Percentiles rank a stretch among this genome's conserved stretches.
Evolutionary conservation across 2,888 invertebrate species (phyloP).

Genomic region (Lymantria monacha): DNA sequence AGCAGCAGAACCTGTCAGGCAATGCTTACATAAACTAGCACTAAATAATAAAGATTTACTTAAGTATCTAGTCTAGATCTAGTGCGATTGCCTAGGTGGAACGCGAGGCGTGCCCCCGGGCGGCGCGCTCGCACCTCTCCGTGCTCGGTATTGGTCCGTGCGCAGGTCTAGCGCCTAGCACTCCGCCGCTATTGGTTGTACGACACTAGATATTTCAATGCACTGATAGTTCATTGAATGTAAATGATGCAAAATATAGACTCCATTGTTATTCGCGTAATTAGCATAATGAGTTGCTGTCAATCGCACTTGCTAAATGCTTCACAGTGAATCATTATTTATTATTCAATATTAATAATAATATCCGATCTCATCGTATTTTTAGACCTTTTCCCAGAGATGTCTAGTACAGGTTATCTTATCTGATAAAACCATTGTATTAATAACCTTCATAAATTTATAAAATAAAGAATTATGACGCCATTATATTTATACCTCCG

Average conservation of each 20-base stretch:
- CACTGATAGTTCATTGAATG: slow-evolving; percentile 27
- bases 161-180: slow-evolving; percentile 24
- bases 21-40: background rate
- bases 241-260: slow-evolving; percentile 31
- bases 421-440: too few relatives aligned
- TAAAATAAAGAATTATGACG: too few relatives aligned
- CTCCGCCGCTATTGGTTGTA: slow-evolving; percentile 18
- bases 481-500: too few relatives aligned
- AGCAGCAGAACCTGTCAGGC: background rate
- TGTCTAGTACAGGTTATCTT: too few relatives aligned
- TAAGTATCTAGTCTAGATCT: slow-evolving; percentile 20
- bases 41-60: background rate
- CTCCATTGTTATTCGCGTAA: slow-evolving; percentile 33
- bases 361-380: too few relatives aligned
- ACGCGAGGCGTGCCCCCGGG: slow-evolving; percentile 35
- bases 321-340: background rate
- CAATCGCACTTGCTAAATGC: slow-evolving; percentile 22
- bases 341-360: background rate
- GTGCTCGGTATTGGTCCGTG: slow-evolving; percentile 30
- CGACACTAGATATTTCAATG: slow-evolving; percentile 21
- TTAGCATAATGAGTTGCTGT: slow-evolving; percentile 31
- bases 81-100: slow-evolving; percentile 20
- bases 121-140: slow-evolving; percentile 49
- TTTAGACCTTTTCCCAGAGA: too few relatives aligned
- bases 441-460: too few relatives aligned